phyloP scores from a whole-genome alignment of 2,113 vertebrate species.

The Tamias sibiricus region DNA sequence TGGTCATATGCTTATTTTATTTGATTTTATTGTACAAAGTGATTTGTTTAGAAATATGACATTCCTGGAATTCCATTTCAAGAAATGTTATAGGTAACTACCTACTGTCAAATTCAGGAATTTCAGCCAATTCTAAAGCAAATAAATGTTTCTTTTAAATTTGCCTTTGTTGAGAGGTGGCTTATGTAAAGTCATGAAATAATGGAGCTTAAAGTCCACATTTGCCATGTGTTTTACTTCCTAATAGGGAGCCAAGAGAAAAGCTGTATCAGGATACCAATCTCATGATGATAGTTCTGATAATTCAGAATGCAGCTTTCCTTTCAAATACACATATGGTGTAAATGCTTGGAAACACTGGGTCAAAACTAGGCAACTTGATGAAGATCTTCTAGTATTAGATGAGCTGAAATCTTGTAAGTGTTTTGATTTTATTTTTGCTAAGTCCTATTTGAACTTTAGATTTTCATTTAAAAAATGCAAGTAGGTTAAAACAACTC shows the following conservation, averaged over 20 bases:
- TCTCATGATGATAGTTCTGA: constrained; percentile 87
- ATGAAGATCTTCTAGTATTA: constrained; percentile 88
- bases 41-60: background rate
- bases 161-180: constrained; percentile 25
- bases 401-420: constrained; percentile 90
- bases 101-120: constrained; percentile 32
- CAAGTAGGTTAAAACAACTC: background rate
- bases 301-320: constrained; percentile 89
- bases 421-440: constrained; percentile 71
- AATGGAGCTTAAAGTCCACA: background rate
- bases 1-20: background rate
- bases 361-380: constrained; percentile 88
- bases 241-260: constrained; percentile 93
- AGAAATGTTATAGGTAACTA: background rate
- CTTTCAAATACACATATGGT: constrained; percentile 93
- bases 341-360: constrained; percentile 97
- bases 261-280: constrained; percentile 89
- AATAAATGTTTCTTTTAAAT: background rate
- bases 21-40: constrained; percentile 51
- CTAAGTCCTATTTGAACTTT: background rate
- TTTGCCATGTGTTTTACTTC: constrained; percentile 47
- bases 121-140: constrained; percentile 13
- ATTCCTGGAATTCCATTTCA: constrained; percentile 16
- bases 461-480: background rate
- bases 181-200: background rate